Conservation (phyloP, 1,140 invertebrate genomes). For the Bacillus rossius region DNA sequence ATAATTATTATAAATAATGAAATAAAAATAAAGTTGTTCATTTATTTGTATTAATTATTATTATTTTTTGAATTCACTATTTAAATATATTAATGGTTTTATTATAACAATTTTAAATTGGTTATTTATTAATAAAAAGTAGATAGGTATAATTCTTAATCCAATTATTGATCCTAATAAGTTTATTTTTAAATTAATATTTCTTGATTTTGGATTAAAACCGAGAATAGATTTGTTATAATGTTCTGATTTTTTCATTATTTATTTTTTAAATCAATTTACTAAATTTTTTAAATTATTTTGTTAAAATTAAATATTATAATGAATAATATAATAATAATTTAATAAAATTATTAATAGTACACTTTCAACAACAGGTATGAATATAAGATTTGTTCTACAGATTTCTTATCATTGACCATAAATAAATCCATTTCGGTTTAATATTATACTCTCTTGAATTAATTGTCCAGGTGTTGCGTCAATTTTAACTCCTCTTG, state of each 20-base stretch:
- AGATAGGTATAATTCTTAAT: too few relatives aligned
- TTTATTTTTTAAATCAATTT: too few relatives aligned
- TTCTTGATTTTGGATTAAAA: not conserved
- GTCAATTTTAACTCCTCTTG: constrained; percentile 58
- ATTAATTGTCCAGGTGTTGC: constrained; percentile 60
- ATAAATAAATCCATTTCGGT: too few relatives aligned
- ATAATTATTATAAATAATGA: not conserved
- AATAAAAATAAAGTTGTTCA: not conserved
- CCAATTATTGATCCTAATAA: not conserved
- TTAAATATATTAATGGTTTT: not conserved
- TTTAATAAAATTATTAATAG: too few relatives aligned
- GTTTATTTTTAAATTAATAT: not conserved
- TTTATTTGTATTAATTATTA: not conserved
- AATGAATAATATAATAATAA: too few relatives aligned
- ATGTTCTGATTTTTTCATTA: constrained; percentile 4
- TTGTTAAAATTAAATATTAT: too few relatives aligned
- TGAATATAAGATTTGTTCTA: constrained; percentile 51
- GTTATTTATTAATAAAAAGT: too few relatives aligned
- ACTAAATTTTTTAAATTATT: too few relatives aligned
- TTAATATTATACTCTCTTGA: constrained; percentile 51
- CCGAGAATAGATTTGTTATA: not conserved
- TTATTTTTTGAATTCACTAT: too few relatives aligned
- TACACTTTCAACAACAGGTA: not conserved
- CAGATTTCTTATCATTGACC: constrained; percentile 81
- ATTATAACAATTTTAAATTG: not conserved